Conservation (phyloP, 2,888 invertebrate species). For the Catonia carolina region DNA sequence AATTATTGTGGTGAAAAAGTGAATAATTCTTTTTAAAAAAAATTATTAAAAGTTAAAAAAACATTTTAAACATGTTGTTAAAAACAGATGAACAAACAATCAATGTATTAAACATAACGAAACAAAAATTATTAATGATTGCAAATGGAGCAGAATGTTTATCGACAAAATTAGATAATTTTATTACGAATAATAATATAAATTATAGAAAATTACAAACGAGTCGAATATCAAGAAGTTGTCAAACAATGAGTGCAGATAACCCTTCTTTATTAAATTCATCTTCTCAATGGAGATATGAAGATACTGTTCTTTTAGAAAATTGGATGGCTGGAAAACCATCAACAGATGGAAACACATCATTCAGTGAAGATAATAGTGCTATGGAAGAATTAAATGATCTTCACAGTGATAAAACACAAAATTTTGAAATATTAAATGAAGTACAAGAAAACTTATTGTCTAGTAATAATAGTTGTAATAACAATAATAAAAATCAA, state of each 20-base stretch:
- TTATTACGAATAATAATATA: background rate
- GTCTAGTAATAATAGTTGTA: no score
- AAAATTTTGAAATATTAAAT: no score
- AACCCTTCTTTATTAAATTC: constrained; percentile 2
- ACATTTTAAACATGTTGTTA: background rate
- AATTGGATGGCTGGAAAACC: constrained; percentile 10
- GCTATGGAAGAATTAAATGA: no score
- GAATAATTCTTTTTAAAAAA: no score
- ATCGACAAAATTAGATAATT: background rate
- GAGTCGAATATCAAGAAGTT: constrained; percentile 17
- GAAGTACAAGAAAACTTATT: no score
- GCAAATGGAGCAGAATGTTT: constrained; percentile 1
- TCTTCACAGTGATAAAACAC: no score
- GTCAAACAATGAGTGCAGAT: constrained; percentile 25
- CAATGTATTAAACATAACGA: background rate
- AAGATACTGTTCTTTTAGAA: constrained; percentile 12
- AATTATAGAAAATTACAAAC: constrained; percentile 25
- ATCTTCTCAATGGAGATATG: constrained; percentile 5
- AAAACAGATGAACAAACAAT: background rate
- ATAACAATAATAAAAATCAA: no score
- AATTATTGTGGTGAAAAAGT: no score
- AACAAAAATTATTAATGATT: constrained; percentile 2
- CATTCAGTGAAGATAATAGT: no score
- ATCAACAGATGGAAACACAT: background rate
- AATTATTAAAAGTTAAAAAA: no score